Percentiles rank a stretch among this genome's conserved stretches.
Evolutionary conservation across 2,888 invertebrate species (phyloP).

Genomic region (Polydrusus cervinus): DNA sequence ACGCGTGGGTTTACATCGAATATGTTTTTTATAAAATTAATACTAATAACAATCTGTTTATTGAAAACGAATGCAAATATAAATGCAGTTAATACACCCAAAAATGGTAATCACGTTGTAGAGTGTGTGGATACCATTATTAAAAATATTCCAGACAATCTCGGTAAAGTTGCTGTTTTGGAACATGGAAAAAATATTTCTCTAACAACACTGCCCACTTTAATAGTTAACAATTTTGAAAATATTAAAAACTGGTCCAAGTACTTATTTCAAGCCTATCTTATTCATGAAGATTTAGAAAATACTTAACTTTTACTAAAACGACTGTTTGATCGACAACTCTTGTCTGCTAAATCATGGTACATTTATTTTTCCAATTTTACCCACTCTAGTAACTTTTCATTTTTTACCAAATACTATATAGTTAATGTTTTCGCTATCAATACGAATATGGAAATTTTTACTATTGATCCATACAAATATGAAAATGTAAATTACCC

Average conservation of each 20-base stretch:
- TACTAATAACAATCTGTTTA: no score
- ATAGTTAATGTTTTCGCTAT: constrained; percentile 16
- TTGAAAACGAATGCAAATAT: no score
- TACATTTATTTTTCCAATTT: constrained; percentile 1
- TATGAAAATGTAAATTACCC: constrained; percentile 13
- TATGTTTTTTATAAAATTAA: no score
- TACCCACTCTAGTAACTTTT: background rate
- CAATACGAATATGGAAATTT: background rate
- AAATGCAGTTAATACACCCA: no score
- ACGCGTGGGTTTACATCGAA: no score
- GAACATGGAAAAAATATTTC: no score
- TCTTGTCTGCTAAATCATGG: background rate
- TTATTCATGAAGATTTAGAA: constrained; percentile 5
- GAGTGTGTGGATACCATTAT: no score
- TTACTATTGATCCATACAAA: constrained; percentile 16
- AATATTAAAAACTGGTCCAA: background rate
- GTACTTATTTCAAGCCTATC: background rate
- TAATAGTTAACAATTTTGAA: constrained; percentile 4
- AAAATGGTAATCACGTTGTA: no score
- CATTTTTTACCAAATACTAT: constrained; percentile 21
- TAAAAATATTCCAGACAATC: no score
- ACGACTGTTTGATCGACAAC: background rate
- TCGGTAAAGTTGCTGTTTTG: no score
- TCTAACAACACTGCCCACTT: background rate
- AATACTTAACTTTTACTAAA: background rate